Percentiles rank a stretch among this genome's conserved stretches.
Evolutionary conservation across 2,113 vertebrate species (phyloP).

Genomic region (Panthera leo): DNA sequence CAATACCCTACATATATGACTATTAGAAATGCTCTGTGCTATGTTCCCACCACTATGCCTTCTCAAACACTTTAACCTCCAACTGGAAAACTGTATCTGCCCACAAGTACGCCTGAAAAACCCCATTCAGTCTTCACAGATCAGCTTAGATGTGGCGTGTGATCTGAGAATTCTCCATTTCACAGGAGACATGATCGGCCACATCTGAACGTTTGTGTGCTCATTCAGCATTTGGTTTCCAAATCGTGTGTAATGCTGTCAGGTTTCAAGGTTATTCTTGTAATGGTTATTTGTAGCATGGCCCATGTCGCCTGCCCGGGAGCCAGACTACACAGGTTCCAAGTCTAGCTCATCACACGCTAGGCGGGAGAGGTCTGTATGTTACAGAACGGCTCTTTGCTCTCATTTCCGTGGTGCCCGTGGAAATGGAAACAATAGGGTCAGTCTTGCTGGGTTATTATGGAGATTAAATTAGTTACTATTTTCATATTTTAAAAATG

Average conservation of each 20-base stretch:
- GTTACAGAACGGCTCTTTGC: neutral
- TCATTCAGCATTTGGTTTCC: neutral
- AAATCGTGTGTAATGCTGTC: too few relatives aligned
- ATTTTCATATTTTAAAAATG: neutral
- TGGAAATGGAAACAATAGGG: neutral
- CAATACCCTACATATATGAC: too few relatives aligned
- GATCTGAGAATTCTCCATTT: neutral
- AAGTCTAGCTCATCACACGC: neutral
- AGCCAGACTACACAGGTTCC: neutral
- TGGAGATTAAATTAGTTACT: neutral
- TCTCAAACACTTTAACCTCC: neutral
- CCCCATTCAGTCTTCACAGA: neutral
- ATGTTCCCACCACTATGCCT: neutral
- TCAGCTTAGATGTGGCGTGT: neutral
- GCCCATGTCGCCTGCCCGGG: neutral
- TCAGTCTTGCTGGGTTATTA: neutral
- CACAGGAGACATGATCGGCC: neutral
- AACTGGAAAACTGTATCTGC: neutral
- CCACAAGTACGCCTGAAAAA: neutral
- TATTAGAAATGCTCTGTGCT: neutral
- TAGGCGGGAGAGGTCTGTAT: neutral
- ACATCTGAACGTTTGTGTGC: neutral
- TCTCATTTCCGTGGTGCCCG: neutral
- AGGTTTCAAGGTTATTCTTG: neutral
- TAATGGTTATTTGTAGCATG: neutral